A percentile compares a stretch with the other conserved stretches of the same genome.
These are phyloP conservation scores for Forficula auricularia DNA, from an alignment of 1,140 invertebrate genomes.

Conservation along the genomic window DNA sequence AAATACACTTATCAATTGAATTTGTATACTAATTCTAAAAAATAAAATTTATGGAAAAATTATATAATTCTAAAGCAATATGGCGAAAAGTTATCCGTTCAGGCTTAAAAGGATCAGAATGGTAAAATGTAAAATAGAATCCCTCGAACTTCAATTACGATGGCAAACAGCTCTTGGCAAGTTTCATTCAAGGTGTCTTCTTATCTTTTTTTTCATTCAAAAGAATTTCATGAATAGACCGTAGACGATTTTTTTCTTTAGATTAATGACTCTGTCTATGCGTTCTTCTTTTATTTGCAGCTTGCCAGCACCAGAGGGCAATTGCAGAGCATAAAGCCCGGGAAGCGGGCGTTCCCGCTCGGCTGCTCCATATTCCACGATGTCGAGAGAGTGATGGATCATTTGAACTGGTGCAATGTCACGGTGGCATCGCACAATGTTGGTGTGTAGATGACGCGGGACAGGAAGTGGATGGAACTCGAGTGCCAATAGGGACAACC, in stretches of 20 bases:
- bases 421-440: conserved; percentile 21
- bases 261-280: not conserved
- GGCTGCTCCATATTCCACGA: conserved; percentile 21
- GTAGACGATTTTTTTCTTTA: not conserved
- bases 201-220: no score
- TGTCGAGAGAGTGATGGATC: conserved; percentile 21
- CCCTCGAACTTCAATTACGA: no score
- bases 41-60: no score
- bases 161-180: no score
- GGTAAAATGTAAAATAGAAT: no score
- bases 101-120: no score
- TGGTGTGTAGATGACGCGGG: conserved; percentile 27
- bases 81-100: no score
- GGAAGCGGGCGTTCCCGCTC: conserved; percentile 37
- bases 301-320: conserved; percentile 51
- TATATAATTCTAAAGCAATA: no score
- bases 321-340: conserved; percentile 54
- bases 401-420: conserved; percentile 24
- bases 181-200: no score
- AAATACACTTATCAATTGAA: no score
- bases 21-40: no score
- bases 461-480: conserved; percentile 23
- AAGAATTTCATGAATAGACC: no score
- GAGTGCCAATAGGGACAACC: conserved; percentile 15
- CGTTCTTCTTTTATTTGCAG: conserved; percentile 17